These are phyloP conservation scores for Colinus virginianus DNA, from an alignment of 2,113 vertebrate species.

Conservation along the genomic window DNA sequence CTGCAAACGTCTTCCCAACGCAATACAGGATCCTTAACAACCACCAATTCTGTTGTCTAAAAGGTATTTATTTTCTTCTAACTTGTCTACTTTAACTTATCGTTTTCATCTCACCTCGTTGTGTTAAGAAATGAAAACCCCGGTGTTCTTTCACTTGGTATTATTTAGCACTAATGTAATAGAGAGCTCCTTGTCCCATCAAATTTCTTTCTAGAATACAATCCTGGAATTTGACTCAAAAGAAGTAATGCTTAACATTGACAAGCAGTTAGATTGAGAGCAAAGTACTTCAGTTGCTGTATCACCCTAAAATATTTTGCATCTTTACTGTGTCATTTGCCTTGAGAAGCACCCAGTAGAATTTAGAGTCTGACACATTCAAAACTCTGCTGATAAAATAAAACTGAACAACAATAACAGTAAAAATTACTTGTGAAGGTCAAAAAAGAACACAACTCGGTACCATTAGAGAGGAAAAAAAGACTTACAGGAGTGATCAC, in stretches of 20 bases:
- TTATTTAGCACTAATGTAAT: neutral
- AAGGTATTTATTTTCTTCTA: neutral
- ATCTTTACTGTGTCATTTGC: neutral
- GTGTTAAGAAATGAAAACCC: neutral
- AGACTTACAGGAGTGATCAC: constrained; percentile 18
- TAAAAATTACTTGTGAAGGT: neutral
- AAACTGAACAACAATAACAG: neutral
- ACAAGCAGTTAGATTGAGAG: neutral
- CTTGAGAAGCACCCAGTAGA: neutral
- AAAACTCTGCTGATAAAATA: neutral
- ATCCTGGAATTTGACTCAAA: neutral
- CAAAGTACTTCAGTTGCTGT: neutral
- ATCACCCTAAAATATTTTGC: neutral
- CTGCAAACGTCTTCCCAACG: neutral
- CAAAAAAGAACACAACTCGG: neutral
- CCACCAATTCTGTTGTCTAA: neutral
- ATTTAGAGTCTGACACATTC: neutral
- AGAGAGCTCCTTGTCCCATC: neutral
- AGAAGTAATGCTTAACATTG: neutral
- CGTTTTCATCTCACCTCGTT: neutral
- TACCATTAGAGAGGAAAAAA: neutral
- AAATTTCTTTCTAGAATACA: neutral
- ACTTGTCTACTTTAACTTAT: neutral
- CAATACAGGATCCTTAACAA: neutral
- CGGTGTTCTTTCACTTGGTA: neutral